phyloP scores from a whole-genome alignment of 2,797 vertebrate genomes.

The Acanthopagrus latus region DNA sequence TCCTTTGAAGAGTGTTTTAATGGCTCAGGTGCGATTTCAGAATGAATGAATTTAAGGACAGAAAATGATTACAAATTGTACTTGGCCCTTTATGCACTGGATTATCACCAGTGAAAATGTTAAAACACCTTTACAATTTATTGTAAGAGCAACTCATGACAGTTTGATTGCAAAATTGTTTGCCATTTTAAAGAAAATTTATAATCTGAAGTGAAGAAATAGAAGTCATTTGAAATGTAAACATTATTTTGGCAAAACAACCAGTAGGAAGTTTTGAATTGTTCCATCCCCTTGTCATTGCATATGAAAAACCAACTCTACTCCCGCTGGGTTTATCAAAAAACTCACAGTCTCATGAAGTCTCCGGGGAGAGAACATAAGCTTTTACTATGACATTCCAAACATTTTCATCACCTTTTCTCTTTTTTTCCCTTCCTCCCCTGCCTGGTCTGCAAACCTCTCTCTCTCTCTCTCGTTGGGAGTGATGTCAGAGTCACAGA shows the following conservation, averaged over 20 bases:
- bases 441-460: background rate
- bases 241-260: background rate
- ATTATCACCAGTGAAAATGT: background rate
- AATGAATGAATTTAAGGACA: background rate
- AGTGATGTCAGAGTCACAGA: conserved; percentile 66
- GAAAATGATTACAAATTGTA: background rate
- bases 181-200: background rate
- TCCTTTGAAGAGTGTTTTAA: background rate
- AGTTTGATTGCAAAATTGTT: background rate
- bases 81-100: background rate
- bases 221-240: background rate
- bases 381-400: conserved; percentile 49
- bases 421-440: background rate
- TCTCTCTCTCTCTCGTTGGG: background rate
- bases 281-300: conserved; percentile 4
- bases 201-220: background rate
- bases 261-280: background rate
- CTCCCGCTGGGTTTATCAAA: background rate
- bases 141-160: background rate
- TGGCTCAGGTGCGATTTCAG: background rate
- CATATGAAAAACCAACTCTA: background rate
- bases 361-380: conserved; percentile 13
- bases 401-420: conserved; percentile 29
- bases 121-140: background rate
- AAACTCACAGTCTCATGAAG: conserved; percentile 19